phyloP scores from a whole-genome alignment of 2,113 vertebrate species.

The Pristiophorus japonicus region DNA sequence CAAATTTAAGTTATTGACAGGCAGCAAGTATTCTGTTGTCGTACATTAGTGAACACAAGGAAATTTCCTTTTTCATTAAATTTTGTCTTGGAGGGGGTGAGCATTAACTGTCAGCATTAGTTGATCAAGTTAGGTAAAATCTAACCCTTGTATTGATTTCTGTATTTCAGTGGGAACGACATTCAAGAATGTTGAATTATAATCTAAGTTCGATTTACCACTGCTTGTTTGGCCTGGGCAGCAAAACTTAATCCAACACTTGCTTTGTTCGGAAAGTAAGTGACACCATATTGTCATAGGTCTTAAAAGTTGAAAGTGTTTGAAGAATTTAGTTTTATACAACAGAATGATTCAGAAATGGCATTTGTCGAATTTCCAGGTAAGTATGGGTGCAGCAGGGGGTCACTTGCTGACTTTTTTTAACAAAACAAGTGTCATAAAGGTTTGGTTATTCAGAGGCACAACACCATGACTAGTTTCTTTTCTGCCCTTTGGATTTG shows the following conservation, averaged over 20 bases:
- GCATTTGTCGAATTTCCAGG: neutral
- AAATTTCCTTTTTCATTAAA: neutral
- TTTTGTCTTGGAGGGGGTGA: neutral
- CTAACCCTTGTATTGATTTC: neutral
- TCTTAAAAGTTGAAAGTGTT: neutral
- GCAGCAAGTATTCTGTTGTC: neutral
- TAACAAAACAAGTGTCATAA: too few species aligned
- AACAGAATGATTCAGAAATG: neutral
- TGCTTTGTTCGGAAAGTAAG: neutral
- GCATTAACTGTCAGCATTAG: neutral
- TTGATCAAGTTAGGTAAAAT: slow-evolving; percentile 1
- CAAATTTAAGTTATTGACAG: neutral
- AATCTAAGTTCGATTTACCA: neutral
- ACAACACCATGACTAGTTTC: too few species aligned
- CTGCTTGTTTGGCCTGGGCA: neutral
- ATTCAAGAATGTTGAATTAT: neutral
- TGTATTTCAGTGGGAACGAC: neutral
- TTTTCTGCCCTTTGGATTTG: too few species aligned
- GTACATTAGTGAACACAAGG: neutral
- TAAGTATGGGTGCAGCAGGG: too few species aligned
- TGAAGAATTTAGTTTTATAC: neutral
- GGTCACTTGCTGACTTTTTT: too few species aligned
- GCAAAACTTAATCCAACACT: neutral
- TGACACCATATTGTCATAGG: neutral
- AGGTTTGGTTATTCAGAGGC: too few species aligned